Evolutionary conservation across 2,113 vertebrate genomes (phyloP).

Genomic region (Lynx canadensis): DNA sequence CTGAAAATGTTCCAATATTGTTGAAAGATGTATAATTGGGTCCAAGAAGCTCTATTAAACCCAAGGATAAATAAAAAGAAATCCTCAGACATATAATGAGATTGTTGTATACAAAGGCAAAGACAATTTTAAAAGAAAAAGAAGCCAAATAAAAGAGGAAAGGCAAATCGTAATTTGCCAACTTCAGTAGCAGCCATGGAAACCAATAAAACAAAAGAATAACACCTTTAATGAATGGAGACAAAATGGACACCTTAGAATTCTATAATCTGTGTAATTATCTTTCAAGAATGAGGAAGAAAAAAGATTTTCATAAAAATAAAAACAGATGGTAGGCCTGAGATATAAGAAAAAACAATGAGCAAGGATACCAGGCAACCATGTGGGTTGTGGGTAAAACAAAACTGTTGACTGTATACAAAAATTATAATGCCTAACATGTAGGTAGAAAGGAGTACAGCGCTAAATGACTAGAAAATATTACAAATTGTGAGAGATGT

Average conservation of each 20-base stretch:
- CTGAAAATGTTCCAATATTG: background rate
- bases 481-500: background rate
- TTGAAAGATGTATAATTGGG: background rate
- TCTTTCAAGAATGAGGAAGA: constrained; percentile 48
- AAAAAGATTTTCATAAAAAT: constrained; percentile 32
- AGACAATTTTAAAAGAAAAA: background rate
- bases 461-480: background rate
- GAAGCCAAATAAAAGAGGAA: constrained; percentile 9
- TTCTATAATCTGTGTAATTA: background rate
- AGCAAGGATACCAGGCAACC: background rate
- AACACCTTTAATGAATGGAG: background rate
- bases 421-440: background rate
- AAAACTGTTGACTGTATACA: background rate
- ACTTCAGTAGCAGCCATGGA: background rate
- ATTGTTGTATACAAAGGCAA: background rate
- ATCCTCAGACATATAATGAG: background rate
- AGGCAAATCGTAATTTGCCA: background rate
- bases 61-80: background rate
- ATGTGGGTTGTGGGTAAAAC: background rate
- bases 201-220: constrained; percentile 16
- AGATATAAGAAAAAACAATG: background rate
- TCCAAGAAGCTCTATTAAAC: background rate
- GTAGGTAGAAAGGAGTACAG: background rate
- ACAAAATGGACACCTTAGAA: constrained; percentile 15
- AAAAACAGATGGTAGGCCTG: background rate